Base-by-base conservation (phyloP, 2,797 vertebrate genomes). In the Dicrostonyx torquatus region DNA sequence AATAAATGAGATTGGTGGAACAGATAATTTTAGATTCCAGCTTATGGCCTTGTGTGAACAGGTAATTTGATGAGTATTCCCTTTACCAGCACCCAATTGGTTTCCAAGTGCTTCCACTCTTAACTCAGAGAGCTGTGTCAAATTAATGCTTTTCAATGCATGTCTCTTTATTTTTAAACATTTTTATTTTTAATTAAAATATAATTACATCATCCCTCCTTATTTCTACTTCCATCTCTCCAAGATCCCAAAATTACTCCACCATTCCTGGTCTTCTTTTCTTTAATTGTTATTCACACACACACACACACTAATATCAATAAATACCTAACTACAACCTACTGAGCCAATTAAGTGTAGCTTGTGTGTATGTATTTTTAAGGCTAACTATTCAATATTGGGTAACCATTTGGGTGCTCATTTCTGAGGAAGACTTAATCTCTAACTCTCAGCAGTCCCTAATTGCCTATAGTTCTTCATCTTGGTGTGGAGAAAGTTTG, bases 11-110 rank as follows among this genome's bases (percentile, higher is more conserved):
- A 5, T 82, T 1, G 14, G 0, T 17, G 60, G n/a, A 20, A 9
- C 73, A 48, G 5, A 66, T 68, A 60, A 78, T 14, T 45, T 7
- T 6, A 45, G 55, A 6, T 75, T 84, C 1, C 34, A 84, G 14
- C 6, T 66, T 1, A 31, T 37, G 53, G 24, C 14, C 86, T 24
- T 72, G 2, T 80, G 45, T 17, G 58, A 88, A 0, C 2, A n/a
- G 5, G 45, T 45, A 53, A 94, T 18, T 29, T 80, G 26, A 4
- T 43, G 43, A 60, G n/a, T 43, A 77, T 72, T n/a, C 34, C 87
- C 29, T 84, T 4, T 29, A 7, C 1, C 8, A 26, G 1, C 45
- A 4, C 2, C 45, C 58, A n/a, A 15, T 2, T 64, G 10, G 4
- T 17, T 84, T 15, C 14, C 5, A 45, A 40, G 48, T 80, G 3